Evolutionary conservation across 2,888 invertebrate species (phyloP), one percentile per base, ranked within the genome.

Genomic region (Tipula lateralis): DNA sequence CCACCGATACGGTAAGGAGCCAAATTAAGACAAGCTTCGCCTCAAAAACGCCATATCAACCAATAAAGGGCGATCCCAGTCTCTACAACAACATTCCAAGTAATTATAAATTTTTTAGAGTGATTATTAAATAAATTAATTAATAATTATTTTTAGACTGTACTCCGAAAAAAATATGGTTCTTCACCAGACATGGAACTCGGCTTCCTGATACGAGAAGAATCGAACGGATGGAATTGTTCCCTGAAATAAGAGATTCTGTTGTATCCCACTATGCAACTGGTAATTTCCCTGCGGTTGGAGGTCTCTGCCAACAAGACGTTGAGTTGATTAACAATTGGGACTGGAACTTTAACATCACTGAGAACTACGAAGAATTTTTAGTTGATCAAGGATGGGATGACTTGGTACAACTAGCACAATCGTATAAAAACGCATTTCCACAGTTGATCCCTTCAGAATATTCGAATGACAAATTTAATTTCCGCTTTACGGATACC

Each of bases 31-130:
- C 88, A 29, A 91, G 93, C 84, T 95, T 95, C 88, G 94, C 92
- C 9, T 93, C 94, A 5, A 96, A 95, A 90, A 96, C 96, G 0
- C 93, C 95, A 0, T 96, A 96, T 88, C 92, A 94, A 87, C 93
- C 94, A 87, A 92, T 93, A 16, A 93, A 92, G 86, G 92, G 84
- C 29, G 19, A 84, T 16, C 29, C 84, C 3, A 50, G 7, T n/a
- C 13, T 29, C 7, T 44, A 50, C 4, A 24, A 30, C 30, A 30
- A 44, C 6, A 44, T 84, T 29, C 84, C 84, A 50, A 16, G 84
- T 84, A 82, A 4, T n/a, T 66, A 66, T 66, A 66, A 66, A 1
- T 66, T 39, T n/a, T n/a, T 9, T 24, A 7, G 9, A 5, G 9
- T 39, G 39, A 32, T 7, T 39, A 13, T 19, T 24, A 24, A 66